Percentiles rank a stretch among this genome's conserved stretches.
These are phyloP conservation scores for Percina caprodes DNA, from an alignment of 2,113 vertebrate species.

Conservation along the genomic window DNA sequence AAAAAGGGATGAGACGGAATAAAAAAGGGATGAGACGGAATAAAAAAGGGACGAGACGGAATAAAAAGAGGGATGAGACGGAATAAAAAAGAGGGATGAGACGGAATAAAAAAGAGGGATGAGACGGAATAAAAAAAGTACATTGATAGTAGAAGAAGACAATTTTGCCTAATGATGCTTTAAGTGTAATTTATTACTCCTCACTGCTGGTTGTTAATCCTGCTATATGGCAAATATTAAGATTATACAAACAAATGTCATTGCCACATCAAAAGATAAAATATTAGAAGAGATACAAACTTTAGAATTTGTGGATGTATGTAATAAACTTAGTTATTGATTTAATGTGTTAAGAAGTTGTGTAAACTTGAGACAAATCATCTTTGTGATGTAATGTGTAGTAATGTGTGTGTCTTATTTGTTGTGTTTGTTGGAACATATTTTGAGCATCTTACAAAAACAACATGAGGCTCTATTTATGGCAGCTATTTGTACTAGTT, in stretches of 20 bases:
- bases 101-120: neutral
- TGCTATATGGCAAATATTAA: neutral
- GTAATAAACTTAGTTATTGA: neutral
- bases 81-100: neutral
- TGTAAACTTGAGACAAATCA: neutral
- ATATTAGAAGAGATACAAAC: too few relatives aligned
- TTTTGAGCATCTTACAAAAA: neutral
- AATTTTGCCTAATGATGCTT: neutral
- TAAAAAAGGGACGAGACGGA: too few relatives aligned
- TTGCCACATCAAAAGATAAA: too few relatives aligned
- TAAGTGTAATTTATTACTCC: neutral
- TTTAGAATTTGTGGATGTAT: too few relatives aligned
- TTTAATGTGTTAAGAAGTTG: neutral
- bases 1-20: too few relatives aligned
- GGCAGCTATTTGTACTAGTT: too few relatives aligned
- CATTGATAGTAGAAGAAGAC: neutral
- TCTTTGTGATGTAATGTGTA: too few relatives aligned
- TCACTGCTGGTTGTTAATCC: neutral
- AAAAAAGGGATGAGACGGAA: too few relatives aligned
- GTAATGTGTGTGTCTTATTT: too few relatives aligned
- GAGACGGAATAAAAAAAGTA: neutral
- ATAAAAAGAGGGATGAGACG: too few relatives aligned
- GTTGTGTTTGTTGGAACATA: too few relatives aligned
- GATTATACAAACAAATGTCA: neutral
- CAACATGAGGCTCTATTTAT: too few relatives aligned